Conservation (phyloP, 2,113 vertebrate species). For the Smithornis capensis region DNA sequence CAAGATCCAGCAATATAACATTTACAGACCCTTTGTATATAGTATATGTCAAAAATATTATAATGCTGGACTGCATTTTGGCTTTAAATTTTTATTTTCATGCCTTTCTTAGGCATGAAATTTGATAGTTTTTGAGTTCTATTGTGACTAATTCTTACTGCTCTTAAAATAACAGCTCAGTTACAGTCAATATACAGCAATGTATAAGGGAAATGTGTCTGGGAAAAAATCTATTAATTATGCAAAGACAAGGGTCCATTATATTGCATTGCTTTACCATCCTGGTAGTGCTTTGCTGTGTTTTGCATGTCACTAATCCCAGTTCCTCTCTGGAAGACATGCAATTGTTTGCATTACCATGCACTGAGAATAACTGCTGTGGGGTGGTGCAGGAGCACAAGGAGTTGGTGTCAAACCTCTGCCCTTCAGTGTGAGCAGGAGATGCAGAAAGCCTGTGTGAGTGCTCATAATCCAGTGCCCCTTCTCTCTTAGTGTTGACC, state of each 20-base stretch:
- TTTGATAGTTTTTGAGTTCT: neutral
- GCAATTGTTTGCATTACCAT: neutral
- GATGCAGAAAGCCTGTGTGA: neutral
- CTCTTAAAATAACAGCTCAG: constrained; percentile 14
- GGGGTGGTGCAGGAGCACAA: neutral
- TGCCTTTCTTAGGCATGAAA: neutral
- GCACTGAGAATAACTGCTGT: neutral
- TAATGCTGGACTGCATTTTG: neutral
- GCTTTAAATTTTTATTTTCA: neutral
- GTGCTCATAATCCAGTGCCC: neutral
- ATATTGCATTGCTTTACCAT: neutral
- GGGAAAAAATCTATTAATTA: neutral
- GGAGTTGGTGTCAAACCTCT: neutral
- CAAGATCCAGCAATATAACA: rapidly evolving
- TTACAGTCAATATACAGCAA: neutral
- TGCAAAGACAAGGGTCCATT: neutral
- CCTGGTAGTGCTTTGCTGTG: rapidly evolving
- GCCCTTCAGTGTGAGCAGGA: neutral
- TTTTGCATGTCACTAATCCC: neutral
- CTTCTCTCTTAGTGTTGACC: neutral
- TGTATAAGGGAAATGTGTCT: neutral
- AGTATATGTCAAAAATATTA: neutral
- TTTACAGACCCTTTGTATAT: neutral
- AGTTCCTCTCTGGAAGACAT: neutral
- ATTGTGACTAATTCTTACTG: neutral